Evolutionary conservation across 2,113 vertebrate genomes (phyloP).

Genomic region (Garra rufa): DNA sequence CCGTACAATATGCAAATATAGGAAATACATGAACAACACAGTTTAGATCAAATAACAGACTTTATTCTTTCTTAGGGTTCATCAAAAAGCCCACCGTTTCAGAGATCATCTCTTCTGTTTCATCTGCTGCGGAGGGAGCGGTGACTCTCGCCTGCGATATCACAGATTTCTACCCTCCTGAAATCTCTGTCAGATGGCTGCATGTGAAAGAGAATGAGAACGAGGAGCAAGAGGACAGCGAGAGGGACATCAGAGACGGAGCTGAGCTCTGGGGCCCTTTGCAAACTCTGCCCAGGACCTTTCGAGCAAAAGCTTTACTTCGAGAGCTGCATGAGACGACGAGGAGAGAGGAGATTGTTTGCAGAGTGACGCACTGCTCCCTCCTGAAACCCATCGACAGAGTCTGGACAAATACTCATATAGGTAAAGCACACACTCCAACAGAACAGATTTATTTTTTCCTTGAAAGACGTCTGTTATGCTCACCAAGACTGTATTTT

Average conservation of each 20-base stretch:
- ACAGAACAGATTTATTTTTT: not conserved
- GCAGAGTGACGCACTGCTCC: slow-evolving; percentile 75
- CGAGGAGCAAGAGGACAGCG: slow-evolving; percentile 57
- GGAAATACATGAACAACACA: not conserved
- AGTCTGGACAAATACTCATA: slow-evolving; percentile 66
- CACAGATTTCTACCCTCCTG: slow-evolving; percentile 75
- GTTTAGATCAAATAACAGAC: not conserved
- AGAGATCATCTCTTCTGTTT: slow-evolving; percentile 67
- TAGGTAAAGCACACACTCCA: slow-evolving; percentile 62
- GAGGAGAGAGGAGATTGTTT: slow-evolving; percentile 65
- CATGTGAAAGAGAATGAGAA: slow-evolving; percentile 54
- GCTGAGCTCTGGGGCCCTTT: slow-evolving; percentile 76
- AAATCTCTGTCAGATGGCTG: slow-evolving; percentile 74
- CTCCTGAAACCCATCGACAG: slow-evolving; percentile 71
- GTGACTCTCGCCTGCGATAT: slow-evolving; percentile 74
- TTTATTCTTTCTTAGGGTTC: slow-evolving; percentile 67
- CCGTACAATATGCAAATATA: too few species aligned
- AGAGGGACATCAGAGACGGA: slow-evolving; percentile 67
- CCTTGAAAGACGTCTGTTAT: not conserved
- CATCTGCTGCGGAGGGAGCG: slow-evolving; percentile 40
- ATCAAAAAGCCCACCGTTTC: slow-evolving; percentile 71
- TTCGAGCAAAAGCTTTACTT: slow-evolving; percentile 68
- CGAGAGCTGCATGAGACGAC: slow-evolving; percentile 52
- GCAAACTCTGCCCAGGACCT: slow-evolving; percentile 64
- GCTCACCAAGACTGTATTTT: not conserved